Percentiles rank a stretch among this genome's conserved stretches.
Conservation (phyloP, 2,888 invertebrate species). For the Sphaeridia pumilis region DNA sequence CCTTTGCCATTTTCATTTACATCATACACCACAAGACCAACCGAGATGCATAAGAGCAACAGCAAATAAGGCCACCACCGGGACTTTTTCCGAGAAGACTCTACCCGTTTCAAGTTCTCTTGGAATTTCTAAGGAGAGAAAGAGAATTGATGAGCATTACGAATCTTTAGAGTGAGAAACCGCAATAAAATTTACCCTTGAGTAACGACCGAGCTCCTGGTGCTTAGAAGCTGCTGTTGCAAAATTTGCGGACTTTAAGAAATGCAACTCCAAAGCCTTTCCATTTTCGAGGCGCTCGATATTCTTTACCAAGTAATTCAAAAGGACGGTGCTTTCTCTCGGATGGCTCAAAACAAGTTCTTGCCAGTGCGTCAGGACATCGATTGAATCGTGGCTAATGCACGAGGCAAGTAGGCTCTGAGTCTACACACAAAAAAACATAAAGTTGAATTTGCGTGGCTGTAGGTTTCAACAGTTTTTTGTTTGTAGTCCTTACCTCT, state of each 20-base stretch:
- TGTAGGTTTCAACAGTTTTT: not conserved
- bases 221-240: conserved; percentile 32
- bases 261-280: conserved; percentile 27
- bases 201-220: conserved; percentile 29
- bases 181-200: conserved; percentile 29
- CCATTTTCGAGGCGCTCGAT: conserved; percentile 25
- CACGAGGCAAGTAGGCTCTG: conserved; percentile 29
- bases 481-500: conserved; percentile 22
- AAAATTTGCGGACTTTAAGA: conserved; percentile 34
- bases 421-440: conserved; percentile 19
- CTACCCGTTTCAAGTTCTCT: conserved; percentile 27
- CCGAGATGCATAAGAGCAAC: conserved; percentile 15
- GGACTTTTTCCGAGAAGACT: conserved; percentile 27
- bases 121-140: conserved; percentile 25
- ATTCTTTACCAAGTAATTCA: conserved; percentile 31
- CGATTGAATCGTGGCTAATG: conserved; percentile 24
- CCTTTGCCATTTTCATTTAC: conserved; percentile 35
- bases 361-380: conserved; percentile 27
- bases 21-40: conserved; percentile 31
- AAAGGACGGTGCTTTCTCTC: conserved; percentile 26
- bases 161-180: not conserved
- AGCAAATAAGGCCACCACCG: conserved; percentile 33
- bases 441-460: not conserved
- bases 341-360: conserved; percentile 25
- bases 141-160: not conserved